Conservation (phyloP, 2,888 invertebrate genomes). For the Pollenia amentaria region DNA sequence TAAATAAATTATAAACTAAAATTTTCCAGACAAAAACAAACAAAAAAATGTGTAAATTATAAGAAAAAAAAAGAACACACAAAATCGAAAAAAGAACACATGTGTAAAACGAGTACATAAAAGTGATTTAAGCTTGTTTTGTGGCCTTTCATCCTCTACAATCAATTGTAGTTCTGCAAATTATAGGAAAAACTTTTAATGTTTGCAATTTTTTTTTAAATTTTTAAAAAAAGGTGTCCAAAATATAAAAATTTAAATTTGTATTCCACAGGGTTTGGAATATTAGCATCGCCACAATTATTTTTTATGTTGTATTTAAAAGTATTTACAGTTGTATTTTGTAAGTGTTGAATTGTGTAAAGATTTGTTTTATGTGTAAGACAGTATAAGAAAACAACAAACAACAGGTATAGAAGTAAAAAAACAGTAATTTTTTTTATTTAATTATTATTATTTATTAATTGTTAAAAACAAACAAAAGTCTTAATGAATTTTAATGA, state of each 20-base stretch:
- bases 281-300: constrained; percentile 21
- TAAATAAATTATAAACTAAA: constrained; percentile 42
- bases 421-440: constrained; percentile 35
- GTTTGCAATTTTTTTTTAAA: background rate
- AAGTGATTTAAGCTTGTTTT: constrained; percentile 17
- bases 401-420: constrained; percentile 39
- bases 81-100: constrained; percentile 34
- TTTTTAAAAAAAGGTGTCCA: background rate
- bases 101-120: constrained; percentile 31
- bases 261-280: constrained; percentile 11
- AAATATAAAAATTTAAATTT: background rate
- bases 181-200: constrained; percentile 54
- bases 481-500: constrained; percentile 21
- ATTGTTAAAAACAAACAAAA: background rate
- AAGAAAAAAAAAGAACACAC: constrained; percentile 1
- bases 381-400: constrained; percentile 43
- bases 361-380: background rate
- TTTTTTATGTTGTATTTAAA: constrained; percentile 21
- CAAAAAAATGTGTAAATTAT: constrained; percentile 19
- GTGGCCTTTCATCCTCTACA: background rate
- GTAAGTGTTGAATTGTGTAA: background rate
- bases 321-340: constrained; percentile 6
- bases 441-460: constrained; percentile 1
- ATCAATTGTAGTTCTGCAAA: constrained; percentile 58
- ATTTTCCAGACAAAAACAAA: constrained; percentile 43